Evolutionary conservation across 1,140 invertebrate genomes (phyloP), one percentile per base, ranked within the genome.

Genomic region (Drosophila dunni): DNA sequence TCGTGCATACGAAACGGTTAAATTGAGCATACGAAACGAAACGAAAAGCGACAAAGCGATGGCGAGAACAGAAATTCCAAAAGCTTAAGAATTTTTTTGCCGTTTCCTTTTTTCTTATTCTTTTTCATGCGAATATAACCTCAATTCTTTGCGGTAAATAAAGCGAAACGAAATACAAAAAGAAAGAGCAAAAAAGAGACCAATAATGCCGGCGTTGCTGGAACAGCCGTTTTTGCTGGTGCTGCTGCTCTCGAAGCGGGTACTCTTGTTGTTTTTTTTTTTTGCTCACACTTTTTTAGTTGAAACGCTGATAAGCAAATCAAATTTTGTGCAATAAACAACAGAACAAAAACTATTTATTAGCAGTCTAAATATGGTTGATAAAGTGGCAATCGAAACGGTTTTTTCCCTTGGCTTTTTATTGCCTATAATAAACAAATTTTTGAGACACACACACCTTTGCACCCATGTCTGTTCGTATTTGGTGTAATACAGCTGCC

Each of bases 121-220:
- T 64, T 54, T 64, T 57, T 24, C 54, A 17, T 33, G 42, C 72
- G 58, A 44, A 42, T 45, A 53, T 75, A 75, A 71, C 72, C 72
- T 75, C 67, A 75, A 75, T 75, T 71, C 70, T 64, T 42, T 51
- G 72, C 67, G 72, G 72, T 71, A 75, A 75, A 75, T 71, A 75
- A 75, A 75, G 54, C 72, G 40, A 71, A 70, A 73, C 64, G 60
- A 38, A 70, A 57, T 57, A 70, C 57, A 66, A 72, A 10, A 51
- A 58, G 61, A 56, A 60, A 67, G 46, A 42, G 57, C 29, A 42
- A 53, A 69, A 70, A 63, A 57, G 36, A 10, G 57, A 36, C 36
- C 34, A 68, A 68, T 42, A 58, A 71, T 65, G 73, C 73, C 67
- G 68, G 73, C 61, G 67, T 40, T 57, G 44, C 65, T 70, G 63